Conservation (phyloP, 2,797 vertebrate genomes). For the Hephaestus fuliginosus region DNA sequence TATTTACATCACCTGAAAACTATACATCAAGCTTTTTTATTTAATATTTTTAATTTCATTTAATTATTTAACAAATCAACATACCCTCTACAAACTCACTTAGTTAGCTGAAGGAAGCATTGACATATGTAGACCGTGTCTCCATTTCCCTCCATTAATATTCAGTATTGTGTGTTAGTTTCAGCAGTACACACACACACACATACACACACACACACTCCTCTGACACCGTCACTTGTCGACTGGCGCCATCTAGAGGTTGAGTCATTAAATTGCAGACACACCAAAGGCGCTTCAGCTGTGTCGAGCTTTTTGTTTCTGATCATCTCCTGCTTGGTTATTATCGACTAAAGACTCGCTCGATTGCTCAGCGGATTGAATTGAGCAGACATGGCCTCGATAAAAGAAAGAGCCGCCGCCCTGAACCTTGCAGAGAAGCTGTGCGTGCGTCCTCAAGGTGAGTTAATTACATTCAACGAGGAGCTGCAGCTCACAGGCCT, state of each 20-base stretch:
- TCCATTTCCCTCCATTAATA: not conserved
- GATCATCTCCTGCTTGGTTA: not conserved
- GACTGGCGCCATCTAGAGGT: slow-evolving; percentile 73
- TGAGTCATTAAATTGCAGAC: not conserved
- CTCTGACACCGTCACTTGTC: not conserved
- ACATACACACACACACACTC: too few relatives aligned
- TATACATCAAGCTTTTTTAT: not conserved
- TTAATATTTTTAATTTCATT: not conserved
- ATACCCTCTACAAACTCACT: not conserved
- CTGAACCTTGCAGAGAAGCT: slow-evolving; percentile 80
- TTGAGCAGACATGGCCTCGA: slow-evolving; percentile 72
- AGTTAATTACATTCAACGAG: slow-evolving; percentile 17
- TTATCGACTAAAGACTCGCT: not conserved
- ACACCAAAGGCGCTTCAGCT: not conserved
- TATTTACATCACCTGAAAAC: not conserved
- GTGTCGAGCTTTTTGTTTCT: not conserved
- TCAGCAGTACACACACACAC: too few relatives aligned
- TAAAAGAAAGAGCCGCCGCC: slow-evolving; percentile 79
- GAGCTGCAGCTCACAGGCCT: slow-evolving; percentile 22
- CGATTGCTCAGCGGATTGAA: not conserved
- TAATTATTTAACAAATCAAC: not conserved
- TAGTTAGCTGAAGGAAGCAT: not conserved
- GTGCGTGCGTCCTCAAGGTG: slow-evolving; percentile 72
- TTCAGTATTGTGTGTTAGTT: too few relatives aligned
- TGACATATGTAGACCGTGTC: too few relatives aligned